Evolutionary conservation across 2,113 vertebrate species (phyloP).

Genomic region (Labeo rohita): DNA sequence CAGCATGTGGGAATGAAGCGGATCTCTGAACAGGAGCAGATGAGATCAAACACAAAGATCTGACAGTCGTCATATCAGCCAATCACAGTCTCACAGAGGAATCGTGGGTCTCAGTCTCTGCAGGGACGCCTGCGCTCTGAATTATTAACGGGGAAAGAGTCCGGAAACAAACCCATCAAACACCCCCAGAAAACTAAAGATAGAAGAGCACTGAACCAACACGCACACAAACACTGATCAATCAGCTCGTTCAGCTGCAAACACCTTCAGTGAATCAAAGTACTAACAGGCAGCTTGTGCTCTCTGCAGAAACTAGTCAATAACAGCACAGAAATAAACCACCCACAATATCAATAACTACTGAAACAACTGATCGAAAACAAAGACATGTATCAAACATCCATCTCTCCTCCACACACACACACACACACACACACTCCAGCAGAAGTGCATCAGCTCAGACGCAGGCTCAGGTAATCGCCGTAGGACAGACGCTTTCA

Average conservation of each 20-base stretch:
- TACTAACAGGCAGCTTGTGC: background rate
- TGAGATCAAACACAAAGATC: background rate
- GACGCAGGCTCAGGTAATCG: background rate
- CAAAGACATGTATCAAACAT: background rate
- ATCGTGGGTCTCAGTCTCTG: background rate
- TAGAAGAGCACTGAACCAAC: background rate
- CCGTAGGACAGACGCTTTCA: background rate
- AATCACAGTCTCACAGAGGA: background rate
- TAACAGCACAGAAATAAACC: background rate
- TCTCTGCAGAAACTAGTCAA: background rate
- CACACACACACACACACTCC: background rate
- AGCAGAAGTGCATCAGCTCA: background rate
- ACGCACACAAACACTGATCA: background rate
- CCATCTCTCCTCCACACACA: background rate
- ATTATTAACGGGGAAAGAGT: background rate
- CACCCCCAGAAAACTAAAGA: background rate
- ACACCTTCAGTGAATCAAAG: background rate
- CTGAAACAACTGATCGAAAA: background rate
- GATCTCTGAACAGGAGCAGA: background rate
- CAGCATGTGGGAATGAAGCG: background rate
- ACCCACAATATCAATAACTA: background rate
- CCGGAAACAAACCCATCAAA: background rate
- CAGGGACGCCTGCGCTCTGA: background rate
- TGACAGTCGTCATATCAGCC: background rate
- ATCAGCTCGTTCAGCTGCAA: background rate